Evolutionary conservation across 1,140 invertebrate species (phyloP).

Genomic region (Diuraphis noxia): DNA sequence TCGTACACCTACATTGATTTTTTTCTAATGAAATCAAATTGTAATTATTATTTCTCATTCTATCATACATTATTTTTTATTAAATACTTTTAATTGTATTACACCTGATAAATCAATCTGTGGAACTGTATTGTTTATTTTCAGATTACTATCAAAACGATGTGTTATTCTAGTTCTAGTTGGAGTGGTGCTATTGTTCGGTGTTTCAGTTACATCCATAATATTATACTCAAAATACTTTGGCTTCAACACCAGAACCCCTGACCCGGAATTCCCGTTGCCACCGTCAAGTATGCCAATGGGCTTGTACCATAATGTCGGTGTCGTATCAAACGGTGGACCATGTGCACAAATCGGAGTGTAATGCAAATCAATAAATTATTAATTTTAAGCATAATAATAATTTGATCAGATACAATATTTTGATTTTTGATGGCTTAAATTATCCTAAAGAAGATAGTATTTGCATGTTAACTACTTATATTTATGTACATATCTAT

Average conservation of each 20-base stretch:
- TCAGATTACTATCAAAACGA: neutral
- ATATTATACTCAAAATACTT: neutral
- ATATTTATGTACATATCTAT: neutral
- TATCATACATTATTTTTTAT: neutral
- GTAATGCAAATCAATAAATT: slow-evolving; percentile 56
- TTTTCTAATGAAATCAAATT: neutral
- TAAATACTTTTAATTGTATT: neutral
- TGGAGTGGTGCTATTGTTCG: neutral
- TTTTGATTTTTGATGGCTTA: no score
- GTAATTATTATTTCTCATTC: neutral
- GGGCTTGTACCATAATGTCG: slow-evolving; percentile 55
- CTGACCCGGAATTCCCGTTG: slow-evolving; percentile 40
- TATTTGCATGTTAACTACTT: neutral
- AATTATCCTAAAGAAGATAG: neutral
- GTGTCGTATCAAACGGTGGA: slow-evolving; percentile 59
- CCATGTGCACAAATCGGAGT: slow-evolving; percentile 60
- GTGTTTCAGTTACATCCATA: neutral
- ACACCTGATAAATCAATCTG: neutral
- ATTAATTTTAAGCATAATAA: neutral
- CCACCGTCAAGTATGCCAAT: slow-evolving; percentile 54
- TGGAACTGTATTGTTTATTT: neutral
- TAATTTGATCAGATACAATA: neutral
- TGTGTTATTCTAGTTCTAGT: neutral
- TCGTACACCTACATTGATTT: no score
- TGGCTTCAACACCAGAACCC: neutral